These are phyloP conservation scores for Enteromius afrohamiltoni DNA, from an alignment of 2,797 vertebrate species.

Conservation along the genomic window DNA sequence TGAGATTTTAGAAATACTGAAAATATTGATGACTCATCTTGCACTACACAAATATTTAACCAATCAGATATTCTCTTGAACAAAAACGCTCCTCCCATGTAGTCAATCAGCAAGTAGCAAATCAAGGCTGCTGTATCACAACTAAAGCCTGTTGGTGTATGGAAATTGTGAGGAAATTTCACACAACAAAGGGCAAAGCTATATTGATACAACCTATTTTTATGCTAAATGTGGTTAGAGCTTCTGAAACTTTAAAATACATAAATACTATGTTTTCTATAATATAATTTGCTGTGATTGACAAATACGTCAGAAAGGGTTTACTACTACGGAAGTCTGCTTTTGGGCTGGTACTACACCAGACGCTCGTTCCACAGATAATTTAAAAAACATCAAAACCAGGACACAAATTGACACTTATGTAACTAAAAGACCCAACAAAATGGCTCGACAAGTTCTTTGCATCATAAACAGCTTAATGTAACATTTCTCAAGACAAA, in stretches of 20 bases:
- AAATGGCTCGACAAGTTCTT: not conserved
- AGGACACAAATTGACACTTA: not conserved
- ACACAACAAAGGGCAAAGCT: not conserved
- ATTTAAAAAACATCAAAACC: not conserved
- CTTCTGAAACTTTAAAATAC: not conserved
- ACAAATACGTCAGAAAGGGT: not conserved
- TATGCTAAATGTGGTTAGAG: not conserved
- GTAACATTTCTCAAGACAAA: not conserved
- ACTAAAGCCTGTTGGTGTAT: not conserved
- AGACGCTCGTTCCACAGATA: not conserved
- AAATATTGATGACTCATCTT: slow-evolving; percentile 10
- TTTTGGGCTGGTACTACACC: not conserved
- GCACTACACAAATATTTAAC: not conserved
- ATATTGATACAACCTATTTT: not conserved
- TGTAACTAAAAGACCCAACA: not conserved
- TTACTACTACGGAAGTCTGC: not conserved
- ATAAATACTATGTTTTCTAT: not conserved
- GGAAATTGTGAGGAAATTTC: not conserved
- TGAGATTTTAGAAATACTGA: not conserved
- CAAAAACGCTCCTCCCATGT: not conserved
- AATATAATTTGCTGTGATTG: not conserved
- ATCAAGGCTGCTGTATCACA: not conserved
- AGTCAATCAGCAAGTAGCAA: not conserved
- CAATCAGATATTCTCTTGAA: not conserved
- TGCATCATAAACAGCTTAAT: not conserved